Percentiles rank a stretch among this genome's conserved stretches.
Evolutionary conservation across 2,888 invertebrate genomes (phyloP).

Genomic region (Chirona hameri): DNA sequence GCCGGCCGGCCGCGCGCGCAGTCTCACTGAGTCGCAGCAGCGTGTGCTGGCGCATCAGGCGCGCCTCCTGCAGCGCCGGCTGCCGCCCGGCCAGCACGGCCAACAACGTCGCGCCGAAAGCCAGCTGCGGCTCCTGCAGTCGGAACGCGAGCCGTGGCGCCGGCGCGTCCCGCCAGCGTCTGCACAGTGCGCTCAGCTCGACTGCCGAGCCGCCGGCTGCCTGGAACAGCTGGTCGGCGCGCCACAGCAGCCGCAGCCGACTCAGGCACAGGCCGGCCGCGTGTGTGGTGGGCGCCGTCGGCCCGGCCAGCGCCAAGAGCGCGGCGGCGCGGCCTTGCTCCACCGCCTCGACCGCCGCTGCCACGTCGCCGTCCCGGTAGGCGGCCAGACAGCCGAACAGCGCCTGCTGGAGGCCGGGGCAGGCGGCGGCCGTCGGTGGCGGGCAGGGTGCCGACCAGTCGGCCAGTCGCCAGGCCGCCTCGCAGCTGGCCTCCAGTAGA

Average conservation of each 20-base stretch:
- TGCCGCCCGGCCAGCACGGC: not conserved
- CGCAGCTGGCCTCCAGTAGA: not conserved
- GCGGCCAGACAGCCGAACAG: not conserved
- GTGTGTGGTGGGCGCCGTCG: not conserved
- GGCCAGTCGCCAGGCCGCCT: slow-evolving; percentile 25
- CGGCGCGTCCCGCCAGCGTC: not conserved
- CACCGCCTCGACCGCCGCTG: not conserved
- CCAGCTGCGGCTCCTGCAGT: slow-evolving; percentile 2
- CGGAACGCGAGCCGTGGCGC: not conserved
- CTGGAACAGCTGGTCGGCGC: not conserved
- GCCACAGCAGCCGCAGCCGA: not conserved
- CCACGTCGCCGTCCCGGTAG: not conserved
- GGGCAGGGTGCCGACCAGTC: not conserved
- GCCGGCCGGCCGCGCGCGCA: slow-evolving; percentile 1
- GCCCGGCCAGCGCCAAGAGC: not conserved
- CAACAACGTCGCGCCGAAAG: not conserved
- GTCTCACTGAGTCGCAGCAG: slow-evolving; percentile 3
- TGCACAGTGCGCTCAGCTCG: not conserved
- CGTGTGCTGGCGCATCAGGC: not conserved
- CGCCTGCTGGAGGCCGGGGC: not conserved
- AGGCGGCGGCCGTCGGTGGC: not conserved
- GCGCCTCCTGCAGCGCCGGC: not conserved
- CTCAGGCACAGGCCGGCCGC: not conserved
- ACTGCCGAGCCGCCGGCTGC: not conserved
- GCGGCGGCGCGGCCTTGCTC: not conserved